phyloP scores from a whole-genome alignment of 2,797 vertebrate species.

The Threskiornis aethiopicus region DNA sequence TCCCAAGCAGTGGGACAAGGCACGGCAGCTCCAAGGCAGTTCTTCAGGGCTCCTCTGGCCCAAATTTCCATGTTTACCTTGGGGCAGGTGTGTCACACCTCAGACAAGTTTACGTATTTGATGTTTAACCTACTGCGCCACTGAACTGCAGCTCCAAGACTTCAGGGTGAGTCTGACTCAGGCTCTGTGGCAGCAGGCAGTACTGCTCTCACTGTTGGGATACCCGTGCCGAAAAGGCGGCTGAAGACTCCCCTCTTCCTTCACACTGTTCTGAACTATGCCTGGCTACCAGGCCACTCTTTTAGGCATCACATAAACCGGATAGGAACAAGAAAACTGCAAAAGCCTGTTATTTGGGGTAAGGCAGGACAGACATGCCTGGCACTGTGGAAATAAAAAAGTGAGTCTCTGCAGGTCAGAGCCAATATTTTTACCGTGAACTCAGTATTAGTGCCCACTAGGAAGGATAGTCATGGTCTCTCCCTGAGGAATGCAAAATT shows the following conservation, averaged over 20 bases:
- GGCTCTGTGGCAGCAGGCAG: neutral
- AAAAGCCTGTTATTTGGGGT: neutral
- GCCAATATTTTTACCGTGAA: neutral
- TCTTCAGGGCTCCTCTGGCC: neutral
- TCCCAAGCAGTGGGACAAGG: neutral
- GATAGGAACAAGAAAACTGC: neutral
- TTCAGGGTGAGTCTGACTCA: neutral
- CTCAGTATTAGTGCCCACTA: neutral
- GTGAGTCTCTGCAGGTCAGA: neutral
- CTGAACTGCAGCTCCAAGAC: neutral
- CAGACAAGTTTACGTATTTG: neutral
- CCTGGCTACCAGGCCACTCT: neutral
- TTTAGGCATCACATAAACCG: neutral
- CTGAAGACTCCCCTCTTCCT: neutral
- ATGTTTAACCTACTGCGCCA: neutral
- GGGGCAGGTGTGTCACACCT: neutral
- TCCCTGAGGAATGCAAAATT: neutral
- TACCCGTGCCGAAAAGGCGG: neutral
- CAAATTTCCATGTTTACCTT: neutral
- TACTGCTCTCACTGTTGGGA: neutral
- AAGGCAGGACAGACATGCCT: neutral
- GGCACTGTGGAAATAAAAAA: rapidly evolving
- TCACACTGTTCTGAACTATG: neutral
- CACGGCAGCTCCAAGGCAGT: neutral
- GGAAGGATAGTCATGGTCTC: neutral